Conservation (phyloP, 2,113 vertebrate species). For the Sinocyclocheilus grahami region DNA sequence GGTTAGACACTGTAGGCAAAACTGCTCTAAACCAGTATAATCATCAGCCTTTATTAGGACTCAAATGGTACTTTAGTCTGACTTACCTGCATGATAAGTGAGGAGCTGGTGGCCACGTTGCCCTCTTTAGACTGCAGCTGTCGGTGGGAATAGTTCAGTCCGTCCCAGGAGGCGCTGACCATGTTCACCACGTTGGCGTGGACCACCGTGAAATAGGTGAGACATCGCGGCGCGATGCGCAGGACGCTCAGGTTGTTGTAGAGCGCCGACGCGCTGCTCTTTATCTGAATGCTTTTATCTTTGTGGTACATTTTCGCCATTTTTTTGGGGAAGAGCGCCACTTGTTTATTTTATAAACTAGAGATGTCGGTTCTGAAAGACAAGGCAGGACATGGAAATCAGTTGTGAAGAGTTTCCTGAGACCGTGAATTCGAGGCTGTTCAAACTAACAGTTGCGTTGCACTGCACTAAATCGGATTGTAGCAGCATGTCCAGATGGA, state of each 20-base stretch:
- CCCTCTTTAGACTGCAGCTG: slow-evolving; percentile 87
- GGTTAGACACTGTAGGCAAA: neutral
- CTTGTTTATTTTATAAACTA: neutral
- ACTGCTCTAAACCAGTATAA: neutral
- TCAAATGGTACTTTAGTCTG: neutral
- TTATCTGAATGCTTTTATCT: slow-evolving; percentile 82
- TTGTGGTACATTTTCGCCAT: slow-evolving; percentile 80
- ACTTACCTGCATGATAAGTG: slow-evolving; percentile 86
- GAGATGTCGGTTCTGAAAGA: neutral
- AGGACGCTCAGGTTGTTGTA: slow-evolving; percentile 91
- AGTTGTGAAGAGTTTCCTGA: neutral
- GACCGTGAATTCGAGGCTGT: neutral
- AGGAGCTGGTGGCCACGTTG: slow-evolving; percentile 73
- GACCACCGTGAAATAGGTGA: slow-evolving; percentile 83
- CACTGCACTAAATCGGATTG: neutral
- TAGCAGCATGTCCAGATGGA: neutral
- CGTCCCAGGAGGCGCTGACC: slow-evolving; percentile 81
- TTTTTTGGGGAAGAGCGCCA: slow-evolving; percentile 12
- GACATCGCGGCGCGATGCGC: slow-evolving; percentile 73
- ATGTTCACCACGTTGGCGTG: slow-evolving; percentile 85
- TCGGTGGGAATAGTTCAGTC: slow-evolving; percentile 82
- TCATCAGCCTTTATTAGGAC: neutral
- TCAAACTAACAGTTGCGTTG: neutral
- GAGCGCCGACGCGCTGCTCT: slow-evolving; percentile 83
- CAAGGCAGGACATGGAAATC: neutral